Evolutionary conservation across 2,797 vertebrate genomes (phyloP).

Genomic region (Rachycentron canadum): DNA sequence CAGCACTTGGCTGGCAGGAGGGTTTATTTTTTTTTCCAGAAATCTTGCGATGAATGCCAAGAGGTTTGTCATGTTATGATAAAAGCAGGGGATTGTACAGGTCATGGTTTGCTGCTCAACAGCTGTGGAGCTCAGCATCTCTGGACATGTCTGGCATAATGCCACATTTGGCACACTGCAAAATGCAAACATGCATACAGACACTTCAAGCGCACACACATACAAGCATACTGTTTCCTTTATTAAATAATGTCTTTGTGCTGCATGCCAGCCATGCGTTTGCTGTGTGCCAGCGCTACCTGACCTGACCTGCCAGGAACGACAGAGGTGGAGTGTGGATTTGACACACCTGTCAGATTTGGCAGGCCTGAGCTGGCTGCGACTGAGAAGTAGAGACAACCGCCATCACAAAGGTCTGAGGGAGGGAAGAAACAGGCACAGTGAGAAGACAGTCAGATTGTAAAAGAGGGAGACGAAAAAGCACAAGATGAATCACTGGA

Average conservation of each 20-base stretch:
- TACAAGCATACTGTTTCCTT: constrained; percentile 39
- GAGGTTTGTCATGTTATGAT: constrained; percentile 71
- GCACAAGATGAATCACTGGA: constrained; percentile 60
- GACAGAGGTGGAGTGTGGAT: constrained; percentile 75
- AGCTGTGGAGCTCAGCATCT: constrained; percentile 60
- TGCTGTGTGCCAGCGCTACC: constrained; percentile 61
- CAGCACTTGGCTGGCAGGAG: constrained; percentile 54
- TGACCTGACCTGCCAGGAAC: constrained; percentile 76
- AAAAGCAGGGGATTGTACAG: constrained; percentile 62
- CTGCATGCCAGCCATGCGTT: constrained; percentile 56
- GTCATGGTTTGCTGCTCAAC: constrained; percentile 71
- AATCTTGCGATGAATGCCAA: constrained; percentile 52
- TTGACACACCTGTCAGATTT: constrained; percentile 82
- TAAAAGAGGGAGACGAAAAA: constrained; percentile 44
- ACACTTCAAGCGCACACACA: not conserved
- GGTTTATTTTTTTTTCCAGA: constrained; percentile 25
- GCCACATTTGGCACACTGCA: constrained; percentile 64
- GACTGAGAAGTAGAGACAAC: constrained; percentile 65
- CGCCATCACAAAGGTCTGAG: constrained; percentile 68
- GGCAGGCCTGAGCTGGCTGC: constrained; percentile 70
- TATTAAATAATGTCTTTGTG: constrained; percentile 64
- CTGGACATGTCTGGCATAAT: constrained; percentile 64
- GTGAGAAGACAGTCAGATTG: constrained; percentile 52
- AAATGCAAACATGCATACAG: constrained; percentile 35
- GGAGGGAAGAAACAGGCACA: constrained; percentile 46